Evolutionary conservation across 2,113 vertebrate genomes (phyloP).

Genomic region (Synodontis membranacea): DNA sequence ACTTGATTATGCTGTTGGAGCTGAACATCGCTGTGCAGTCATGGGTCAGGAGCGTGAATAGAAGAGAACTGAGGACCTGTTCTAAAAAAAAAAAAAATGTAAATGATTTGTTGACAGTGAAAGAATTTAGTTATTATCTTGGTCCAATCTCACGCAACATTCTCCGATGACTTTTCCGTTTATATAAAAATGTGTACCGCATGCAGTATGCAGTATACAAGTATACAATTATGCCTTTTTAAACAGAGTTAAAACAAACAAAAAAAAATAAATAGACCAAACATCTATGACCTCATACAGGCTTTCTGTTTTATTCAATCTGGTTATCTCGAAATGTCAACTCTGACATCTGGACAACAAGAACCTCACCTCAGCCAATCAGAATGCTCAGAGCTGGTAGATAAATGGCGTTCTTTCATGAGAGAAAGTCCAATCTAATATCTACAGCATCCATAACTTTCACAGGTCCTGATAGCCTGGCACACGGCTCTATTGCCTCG

Average conservation of each 20-base stretch:
- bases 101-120: slow-evolving; percentile 61
- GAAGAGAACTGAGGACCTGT: no score
- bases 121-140: slow-evolving; percentile 64
- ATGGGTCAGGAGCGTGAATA: no score
- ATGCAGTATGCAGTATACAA: no score
- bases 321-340: slow-evolving; percentile 63
- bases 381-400: slow-evolving; percentile 52
- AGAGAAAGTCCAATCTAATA: slow-evolving; percentile 63
- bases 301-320: slow-evolving; percentile 57
- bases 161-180: slow-evolving; percentile 58
- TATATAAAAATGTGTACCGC: no score
- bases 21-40: no score
- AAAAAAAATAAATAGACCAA: no score
- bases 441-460: slow-evolving; percentile 60
- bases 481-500: slow-evolving; percentile 62
- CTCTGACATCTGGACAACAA: slow-evolving; percentile 64
- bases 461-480: slow-evolving; percentile 56
- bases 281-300: slow-evolving; percentile 55
- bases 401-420: slow-evolving; percentile 64
- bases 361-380: slow-evolving; percentile 62
- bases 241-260: no score
- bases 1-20: no score
- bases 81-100: no score
- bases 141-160: slow-evolving; percentile 61
- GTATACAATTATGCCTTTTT: no score